A percentile compares a stretch with the other conserved stretches of the same genome.
Conservation (phyloP, 2,113 vertebrate genomes). For the Circaetus gallicus region DNA sequence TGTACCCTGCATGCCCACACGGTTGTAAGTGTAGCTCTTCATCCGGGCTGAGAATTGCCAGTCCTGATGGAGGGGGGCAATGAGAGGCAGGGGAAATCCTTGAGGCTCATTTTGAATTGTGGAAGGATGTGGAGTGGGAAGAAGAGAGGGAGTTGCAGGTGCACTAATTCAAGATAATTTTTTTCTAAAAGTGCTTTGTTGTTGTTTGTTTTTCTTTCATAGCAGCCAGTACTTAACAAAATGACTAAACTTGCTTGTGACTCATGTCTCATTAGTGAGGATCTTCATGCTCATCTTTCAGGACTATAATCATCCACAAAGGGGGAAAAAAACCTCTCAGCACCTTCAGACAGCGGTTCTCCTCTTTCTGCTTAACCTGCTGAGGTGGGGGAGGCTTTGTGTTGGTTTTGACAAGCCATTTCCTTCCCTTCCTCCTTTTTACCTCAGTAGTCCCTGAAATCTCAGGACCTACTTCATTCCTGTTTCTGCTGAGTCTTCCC, state of each 20-base stretch:
- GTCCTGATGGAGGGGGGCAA: not conserved
- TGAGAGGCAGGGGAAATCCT: not conserved
- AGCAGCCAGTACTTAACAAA: slow-evolving; percentile 10
- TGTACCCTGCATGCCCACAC: not conserved
- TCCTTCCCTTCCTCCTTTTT: not conserved
- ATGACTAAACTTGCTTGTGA: slow-evolving; percentile 9
- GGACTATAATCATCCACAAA: not conserved
- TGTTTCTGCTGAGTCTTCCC: not conserved
- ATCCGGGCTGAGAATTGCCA: not conserved
- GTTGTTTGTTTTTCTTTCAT: slow-evolving; percentile 9
- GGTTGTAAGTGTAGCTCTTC: not conserved
- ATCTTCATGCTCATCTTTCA: not conserved
- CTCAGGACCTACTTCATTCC: not conserved
- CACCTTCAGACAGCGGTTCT: not conserved
- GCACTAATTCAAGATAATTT: not conserved
- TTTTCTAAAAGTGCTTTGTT: not conserved
- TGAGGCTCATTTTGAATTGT: not conserved
- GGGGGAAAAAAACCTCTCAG: not conserved
- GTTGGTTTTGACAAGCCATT: not conserved
- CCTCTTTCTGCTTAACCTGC: not conserved
- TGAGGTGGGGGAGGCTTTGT: not conserved
- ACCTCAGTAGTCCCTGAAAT: not conserved
- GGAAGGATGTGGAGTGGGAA: not conserved
- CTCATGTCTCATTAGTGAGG: slow-evolving; percentile 13
- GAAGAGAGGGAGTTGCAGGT: not conserved